These are phyloP conservation scores for human (Homo sapiens) DNA, from an alignment of 2,113 vertebrate genomes.

Conservation along the genomic window GRCh38 chr3:173955501-173956000, in stretches of 20 bases:
- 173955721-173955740: neutral
- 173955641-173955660: neutral
- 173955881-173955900: neutral
- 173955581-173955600: slow-evolving; percentile 11
- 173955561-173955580: slow-evolving; percentile 53
- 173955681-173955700: slow-evolving; percentile 31
- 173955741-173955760: slow-evolving; percentile 10
- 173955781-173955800: neutral
- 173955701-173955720: slow-evolving; percentile 28
- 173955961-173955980: neutral
- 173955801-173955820: neutral
- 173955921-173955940: neutral
- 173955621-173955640: slow-evolving; percentile 42
- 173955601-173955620: slow-evolving; percentile 17
- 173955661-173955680: slow-evolving; percentile 45
- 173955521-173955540: slow-evolving; percentile 14
- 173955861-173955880: neutral
- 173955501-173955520: slow-evolving; percentile 41
- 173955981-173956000: neutral
- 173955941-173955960: neutral
- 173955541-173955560: slow-evolving; percentile 3
- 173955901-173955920: neutral
- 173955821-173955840: slow-evolving; percentile 25
- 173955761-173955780: neutral
- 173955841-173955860: slow-evolving; percentile 1